Percentiles rank a stretch among this genome's conserved stretches.
phyloP scores from a whole-genome alignment of 1,140 invertebrate genomes.

The Neodiprion lecontei region DNA sequence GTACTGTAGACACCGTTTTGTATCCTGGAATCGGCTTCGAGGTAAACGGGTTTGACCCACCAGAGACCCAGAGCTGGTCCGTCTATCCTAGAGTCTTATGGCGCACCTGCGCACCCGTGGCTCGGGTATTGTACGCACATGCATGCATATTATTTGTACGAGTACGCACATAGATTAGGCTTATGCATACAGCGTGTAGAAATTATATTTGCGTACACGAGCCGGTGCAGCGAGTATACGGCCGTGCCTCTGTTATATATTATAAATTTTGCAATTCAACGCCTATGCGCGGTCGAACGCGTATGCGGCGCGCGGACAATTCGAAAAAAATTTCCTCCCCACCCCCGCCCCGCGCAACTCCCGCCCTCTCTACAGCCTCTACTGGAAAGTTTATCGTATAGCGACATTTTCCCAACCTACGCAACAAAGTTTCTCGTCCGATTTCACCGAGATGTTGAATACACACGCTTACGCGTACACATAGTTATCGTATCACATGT shows the following conservation, averaged over 20 bases:
- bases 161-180: too few species aligned
- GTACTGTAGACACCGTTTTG: neutral
- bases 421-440: slow-evolving; percentile 2
- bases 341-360: neutral
- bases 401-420: slow-evolving; percentile 4
- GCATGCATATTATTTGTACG: too few species aligned
- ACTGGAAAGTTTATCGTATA: too few species aligned
- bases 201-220: too few species aligned
- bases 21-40: neutral
- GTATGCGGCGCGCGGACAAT: too few species aligned
- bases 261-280: too few species aligned
- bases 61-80: too few species aligned
- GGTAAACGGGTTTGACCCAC: neutral
- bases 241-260: too few species aligned
- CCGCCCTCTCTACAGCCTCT: too few species aligned
- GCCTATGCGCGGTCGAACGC: too few species aligned
- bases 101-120: neutral
- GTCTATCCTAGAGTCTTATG: neutral
- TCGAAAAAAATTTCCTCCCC: neutral
- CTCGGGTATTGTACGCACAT: neutral
- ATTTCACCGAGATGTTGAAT: neutral
- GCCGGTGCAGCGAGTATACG: too few species aligned
- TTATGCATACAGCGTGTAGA: too few species aligned
- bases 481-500: neutral
- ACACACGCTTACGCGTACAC: neutral